Percentiles rank a stretch among this genome's conserved stretches.
These are phyloP conservation scores for Euplagia quadripunctaria DNA, from an alignment of 2,888 invertebrate genomes.

Conservation along the genomic window DNA sequence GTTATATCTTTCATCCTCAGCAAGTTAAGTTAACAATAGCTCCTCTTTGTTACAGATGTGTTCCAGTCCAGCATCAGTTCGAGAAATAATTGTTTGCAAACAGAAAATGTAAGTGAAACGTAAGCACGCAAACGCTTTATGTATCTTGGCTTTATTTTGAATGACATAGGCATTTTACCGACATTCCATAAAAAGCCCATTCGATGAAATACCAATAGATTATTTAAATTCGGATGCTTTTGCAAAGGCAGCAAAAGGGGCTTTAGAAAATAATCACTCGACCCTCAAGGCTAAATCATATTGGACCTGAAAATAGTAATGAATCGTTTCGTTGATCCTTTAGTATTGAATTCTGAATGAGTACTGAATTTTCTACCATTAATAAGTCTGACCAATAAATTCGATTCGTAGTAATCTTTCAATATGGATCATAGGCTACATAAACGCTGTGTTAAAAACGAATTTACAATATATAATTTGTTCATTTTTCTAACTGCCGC, in stretches of 20 bases:
- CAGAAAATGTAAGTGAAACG: conserved; percentile 48
- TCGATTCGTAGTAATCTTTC: not conserved
- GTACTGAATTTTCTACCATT: conserved; percentile 13
- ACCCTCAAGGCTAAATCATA: conserved; percentile 3
- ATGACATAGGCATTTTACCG: not conserved
- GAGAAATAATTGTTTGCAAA: conserved; percentile 31
- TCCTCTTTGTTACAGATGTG: conserved; percentile 45
- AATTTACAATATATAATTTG: not conserved
- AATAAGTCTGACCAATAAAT: conserved; percentile 7
- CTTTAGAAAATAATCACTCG: not conserved
- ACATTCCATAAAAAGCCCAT: not conserved
- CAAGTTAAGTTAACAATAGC: conserved; percentile 7
- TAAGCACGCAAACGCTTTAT: not conserved
- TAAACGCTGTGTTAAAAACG: not conserved
- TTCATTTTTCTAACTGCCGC: not conserved
- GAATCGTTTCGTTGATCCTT: conserved; percentile 16
- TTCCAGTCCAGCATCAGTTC: conserved; percentile 11
- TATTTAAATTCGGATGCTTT: not conserved
- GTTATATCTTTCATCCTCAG: not conserved
- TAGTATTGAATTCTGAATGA: conserved; percentile 6
- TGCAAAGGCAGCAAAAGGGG: not conserved
- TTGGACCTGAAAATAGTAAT: conserved; percentile 26
- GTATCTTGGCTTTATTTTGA: not conserved
- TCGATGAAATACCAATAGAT: not conserved
- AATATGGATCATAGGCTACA: not conserved